phyloP scores from a whole-genome alignment of 2,888 invertebrate species.

The Drosophila pegasa region DNA sequence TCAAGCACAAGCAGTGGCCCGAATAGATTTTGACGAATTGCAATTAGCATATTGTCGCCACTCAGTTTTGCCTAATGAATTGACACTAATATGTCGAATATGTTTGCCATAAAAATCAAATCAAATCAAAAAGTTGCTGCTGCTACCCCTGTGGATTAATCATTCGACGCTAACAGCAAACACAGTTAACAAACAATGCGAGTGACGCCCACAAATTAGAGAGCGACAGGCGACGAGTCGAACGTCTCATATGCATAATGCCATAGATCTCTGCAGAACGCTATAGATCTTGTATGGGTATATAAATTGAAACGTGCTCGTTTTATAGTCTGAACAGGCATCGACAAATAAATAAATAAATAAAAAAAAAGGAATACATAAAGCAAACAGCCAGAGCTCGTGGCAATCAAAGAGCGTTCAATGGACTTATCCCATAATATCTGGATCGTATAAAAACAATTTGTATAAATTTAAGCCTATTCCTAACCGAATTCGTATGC shows the following conservation, averaged over 20 bases:
- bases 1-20: conserved; percentile 48
- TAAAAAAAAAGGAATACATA: conserved; percentile 8
- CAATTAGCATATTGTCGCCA: conserved; percentile 68
- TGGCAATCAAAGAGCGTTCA: conserved; percentile 36
- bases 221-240: conserved; percentile 15
- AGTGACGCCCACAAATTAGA: conserved; percentile 62
- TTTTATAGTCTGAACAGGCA: conserved; percentile 53
- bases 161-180: conserved; percentile 36
- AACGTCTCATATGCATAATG: conserved; percentile 26
- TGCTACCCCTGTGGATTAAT: conserved; percentile 33
- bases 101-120: conserved; percentile 56
- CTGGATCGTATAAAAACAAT: conserved; percentile 29
- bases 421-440: conserved; percentile 45
- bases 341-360: conserved; percentile 10
- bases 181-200: conserved; percentile 41
- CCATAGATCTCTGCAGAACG: conserved; percentile 36
- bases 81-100: conserved; percentile 67
- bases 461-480: conserved; percentile 20
- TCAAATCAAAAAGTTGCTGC: conserved; percentile 32
- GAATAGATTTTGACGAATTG: conserved; percentile 33
- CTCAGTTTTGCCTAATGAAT: conserved; percentile 68
- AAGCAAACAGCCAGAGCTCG: conserved; percentile 32
- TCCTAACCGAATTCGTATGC: conserved; percentile 25
- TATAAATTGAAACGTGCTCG: conserved; percentile 70
- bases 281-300: conserved; percentile 50